Conservation (phyloP, 2,797 vertebrate species). For the Garrulus glandarius region DNA sequence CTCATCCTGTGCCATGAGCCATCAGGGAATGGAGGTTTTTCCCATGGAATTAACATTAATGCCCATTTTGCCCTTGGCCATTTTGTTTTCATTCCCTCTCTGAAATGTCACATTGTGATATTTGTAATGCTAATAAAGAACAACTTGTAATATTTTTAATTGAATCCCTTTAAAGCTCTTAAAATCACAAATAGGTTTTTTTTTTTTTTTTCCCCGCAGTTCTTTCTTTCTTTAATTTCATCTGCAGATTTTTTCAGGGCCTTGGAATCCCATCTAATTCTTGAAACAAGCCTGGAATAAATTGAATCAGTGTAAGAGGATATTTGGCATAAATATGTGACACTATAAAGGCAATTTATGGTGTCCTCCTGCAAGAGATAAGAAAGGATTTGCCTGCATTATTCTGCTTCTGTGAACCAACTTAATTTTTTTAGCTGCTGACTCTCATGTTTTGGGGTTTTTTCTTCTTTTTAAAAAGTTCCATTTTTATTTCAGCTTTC, state of each 20-base stretch:
- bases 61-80: neutral
- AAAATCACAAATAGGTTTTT: conserved; percentile 47
- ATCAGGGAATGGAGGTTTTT: neutral
- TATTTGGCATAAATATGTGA: conserved; percentile 65
- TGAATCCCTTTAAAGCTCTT: conserved; percentile 61
- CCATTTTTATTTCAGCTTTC: neutral
- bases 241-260: conserved; percentile 48
- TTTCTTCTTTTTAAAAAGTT: neutral
- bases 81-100: neutral
- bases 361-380: conserved; percentile 29
- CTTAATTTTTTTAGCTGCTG: neutral
- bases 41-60: neutral
- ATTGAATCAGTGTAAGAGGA: conserved; percentile 65
- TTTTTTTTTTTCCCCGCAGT: neutral
- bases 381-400: conserved; percentile 14
- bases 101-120: neutral
- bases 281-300: conserved; percentile 65
- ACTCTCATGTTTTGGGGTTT: neutral
- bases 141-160: conserved; percentile 65
- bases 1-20: neutral
- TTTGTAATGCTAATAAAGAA: conserved; percentile 50
- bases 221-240: conserved; percentile 64
- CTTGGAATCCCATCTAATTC: conserved; percentile 65
- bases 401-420: neutral
- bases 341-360: conserved; percentile 39